Evolutionary conservation across 2,888 invertebrate genomes (phyloP).

Genomic region (Shargacucullia verbasci): DNA sequence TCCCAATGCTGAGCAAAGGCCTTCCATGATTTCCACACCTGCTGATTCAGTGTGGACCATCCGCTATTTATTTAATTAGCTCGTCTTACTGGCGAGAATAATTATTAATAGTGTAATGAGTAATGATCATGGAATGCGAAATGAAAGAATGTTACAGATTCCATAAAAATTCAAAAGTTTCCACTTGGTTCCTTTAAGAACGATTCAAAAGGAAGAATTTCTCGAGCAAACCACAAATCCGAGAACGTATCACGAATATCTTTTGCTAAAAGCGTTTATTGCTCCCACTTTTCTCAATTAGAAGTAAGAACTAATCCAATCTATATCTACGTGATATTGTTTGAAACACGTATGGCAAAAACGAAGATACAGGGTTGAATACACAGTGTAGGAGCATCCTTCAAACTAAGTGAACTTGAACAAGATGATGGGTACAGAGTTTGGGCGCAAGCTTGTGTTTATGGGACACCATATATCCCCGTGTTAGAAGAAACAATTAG

Average conservation of each 20-base stretch:
- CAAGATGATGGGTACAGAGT: constrained; percentile 17
- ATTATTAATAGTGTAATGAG: too few relatives aligned
- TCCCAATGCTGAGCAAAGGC: too few relatives aligned
- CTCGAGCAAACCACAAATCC: too few relatives aligned
- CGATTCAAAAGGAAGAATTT: too few relatives aligned
- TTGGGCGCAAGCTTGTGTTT: constrained; percentile 40
- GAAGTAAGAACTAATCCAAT: constrained; percentile 27
- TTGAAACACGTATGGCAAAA: constrained; percentile 19
- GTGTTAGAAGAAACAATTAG: constrained; percentile 24
- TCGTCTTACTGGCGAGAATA: too few relatives aligned
- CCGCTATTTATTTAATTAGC: too few relatives aligned
- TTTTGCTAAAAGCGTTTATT: constrained; percentile 30
- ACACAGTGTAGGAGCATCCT: constrained; percentile 13
- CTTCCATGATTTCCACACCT: too few relatives aligned
- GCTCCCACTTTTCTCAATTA: constrained; percentile 44
- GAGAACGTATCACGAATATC: background rate
- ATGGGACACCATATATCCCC: constrained; percentile 11
- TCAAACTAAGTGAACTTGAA: constrained; percentile 30
- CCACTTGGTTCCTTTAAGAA: too few relatives aligned
- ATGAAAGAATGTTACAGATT: too few relatives aligned
- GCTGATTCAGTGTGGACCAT: too few relatives aligned
- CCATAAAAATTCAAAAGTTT: too few relatives aligned
- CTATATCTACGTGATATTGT: constrained; percentile 31
- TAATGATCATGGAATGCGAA: too few relatives aligned
- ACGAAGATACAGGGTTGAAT: constrained; percentile 25